Evolutionary conservation across 30 jellyfish, hydroid and myxozoan genomes (phyloP), one percentile per base, ranked within the genome.

Genomic region (Aurelia coerulea): DNA sequence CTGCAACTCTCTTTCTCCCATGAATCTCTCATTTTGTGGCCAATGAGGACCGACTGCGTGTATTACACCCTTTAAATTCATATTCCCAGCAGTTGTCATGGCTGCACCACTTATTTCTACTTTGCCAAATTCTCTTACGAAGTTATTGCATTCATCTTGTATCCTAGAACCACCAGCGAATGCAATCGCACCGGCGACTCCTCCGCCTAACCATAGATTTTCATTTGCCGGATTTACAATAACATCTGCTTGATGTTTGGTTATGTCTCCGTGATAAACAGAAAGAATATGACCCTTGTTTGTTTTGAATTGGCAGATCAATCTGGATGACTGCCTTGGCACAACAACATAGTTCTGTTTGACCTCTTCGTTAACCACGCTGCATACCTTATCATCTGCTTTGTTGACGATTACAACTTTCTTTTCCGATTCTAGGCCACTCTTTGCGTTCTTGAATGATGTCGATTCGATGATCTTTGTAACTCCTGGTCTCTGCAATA

Each of bases 11-110:
- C 41, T 19, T 68, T 68, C 62, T 41, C 91, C 84, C 16, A 81
- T 68, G 35, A 6, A 60, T 19, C 79, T 42, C 17, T 39, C 39
- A 39, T 32, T 39, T 9, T 17, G 19, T 67, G 81, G 81, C 91
- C 91, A 81, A 56, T 8, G 64, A 13, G 91, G 91, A 51, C 91
- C 91, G 53, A 81, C 81, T 0, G 84, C 91, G 53, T 81, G 91
- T 13, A 81, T 68, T 49, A 71, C 19, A 39, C 41, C 70, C 34
- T 64, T 81, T 51, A 49, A 49, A 3, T 50, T 41, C n/a, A 81
- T 64, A n/a, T 19, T 68, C 7, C 91, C 91, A 5, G 77, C 91
- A 68, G 46, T 68, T 53, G 91, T 81, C 19, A 64, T 70, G 51
- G 62, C 91, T 5, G 58, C 83, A 14, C 70, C 56, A 4, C 91